A percentile compares a stretch with the other conserved stretches of the same genome.
These are phyloP conservation scores for Apamea crenata DNA, from an alignment of 2,888 invertebrate genomes.

Conservation along the genomic window DNA sequence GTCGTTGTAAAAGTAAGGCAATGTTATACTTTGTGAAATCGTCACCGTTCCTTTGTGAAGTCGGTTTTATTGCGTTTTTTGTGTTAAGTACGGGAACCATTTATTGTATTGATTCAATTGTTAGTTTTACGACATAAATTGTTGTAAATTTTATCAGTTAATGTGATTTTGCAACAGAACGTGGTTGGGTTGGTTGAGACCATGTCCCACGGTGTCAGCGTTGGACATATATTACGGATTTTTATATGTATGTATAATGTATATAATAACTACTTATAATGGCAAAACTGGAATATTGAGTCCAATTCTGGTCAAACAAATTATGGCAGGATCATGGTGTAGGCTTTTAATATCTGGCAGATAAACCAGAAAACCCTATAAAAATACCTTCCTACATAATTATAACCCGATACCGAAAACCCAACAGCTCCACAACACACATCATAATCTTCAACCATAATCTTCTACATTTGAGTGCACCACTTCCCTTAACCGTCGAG, in stretches of 20 bases:
- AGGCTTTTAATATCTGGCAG: neutral
- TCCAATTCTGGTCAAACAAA: neutral
- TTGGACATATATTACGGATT: slow-evolving; percentile 10
- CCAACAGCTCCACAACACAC: neutral
- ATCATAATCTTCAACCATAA: neutral
- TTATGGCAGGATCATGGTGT: neutral
- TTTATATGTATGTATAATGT: neutral
- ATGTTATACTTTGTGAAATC: slow-evolving; percentile 56
- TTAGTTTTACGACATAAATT: slow-evolving; percentile 59
- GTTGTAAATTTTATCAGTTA: slow-evolving; percentile 45
- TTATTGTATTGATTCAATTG: slow-evolving; percentile 60
- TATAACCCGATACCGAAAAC: neutral
- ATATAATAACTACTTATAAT: neutral
- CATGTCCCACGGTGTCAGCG: slow-evolving; percentile 29
- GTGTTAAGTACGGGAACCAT: slow-evolving; percentile 47
- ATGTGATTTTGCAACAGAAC: slow-evolving; percentile 39
- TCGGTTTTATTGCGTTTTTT: slow-evolving; percentile 55
- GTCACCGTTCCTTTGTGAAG: slow-evolving; percentile 64
- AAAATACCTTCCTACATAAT: too few species aligned
- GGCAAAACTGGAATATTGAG: neutral
- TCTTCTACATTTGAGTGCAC: neutral
- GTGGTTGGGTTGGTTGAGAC: neutral
- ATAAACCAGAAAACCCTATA: neutral
- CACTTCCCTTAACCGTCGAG: neutral
- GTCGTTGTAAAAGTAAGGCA: slow-evolving; percentile 16